Conservation (phyloP, 2,113 vertebrate genomes). For the Henicopernis longicauda region DNA sequence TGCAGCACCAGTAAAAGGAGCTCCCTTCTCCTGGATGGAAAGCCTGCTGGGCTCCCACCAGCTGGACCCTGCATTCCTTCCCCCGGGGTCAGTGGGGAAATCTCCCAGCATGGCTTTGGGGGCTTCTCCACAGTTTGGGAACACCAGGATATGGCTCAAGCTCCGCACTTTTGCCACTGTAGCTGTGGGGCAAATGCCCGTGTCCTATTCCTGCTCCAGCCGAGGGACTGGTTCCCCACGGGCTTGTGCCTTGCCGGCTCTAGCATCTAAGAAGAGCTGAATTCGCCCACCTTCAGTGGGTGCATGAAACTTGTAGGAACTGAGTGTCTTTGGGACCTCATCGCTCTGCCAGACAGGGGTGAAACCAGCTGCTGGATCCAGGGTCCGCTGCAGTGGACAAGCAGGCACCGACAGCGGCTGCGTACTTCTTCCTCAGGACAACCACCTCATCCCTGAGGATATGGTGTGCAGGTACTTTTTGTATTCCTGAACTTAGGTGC, state of each 20-base stretch:
- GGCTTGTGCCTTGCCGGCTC: background rate
- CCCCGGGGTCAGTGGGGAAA: accelerated
- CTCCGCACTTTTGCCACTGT: background rate
- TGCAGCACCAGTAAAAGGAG: background rate
- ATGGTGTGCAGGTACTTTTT: background rate
- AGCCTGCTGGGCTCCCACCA: background rate
- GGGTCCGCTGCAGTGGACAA: background rate
- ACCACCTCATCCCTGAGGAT: background rate
- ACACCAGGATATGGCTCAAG: background rate
- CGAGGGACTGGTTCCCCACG: background rate
- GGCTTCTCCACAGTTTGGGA: background rate
- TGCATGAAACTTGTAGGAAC: background rate
- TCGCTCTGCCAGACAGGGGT: background rate
- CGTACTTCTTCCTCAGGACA: background rate
- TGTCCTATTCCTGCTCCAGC: background rate
- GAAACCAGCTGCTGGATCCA: background rate
- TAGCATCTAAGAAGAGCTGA: accelerated
- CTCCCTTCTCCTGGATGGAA: background rate
- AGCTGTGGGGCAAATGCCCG: background rate
- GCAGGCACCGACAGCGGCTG: background rate
- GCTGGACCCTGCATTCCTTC: background rate
- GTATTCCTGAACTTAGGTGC: background rate
- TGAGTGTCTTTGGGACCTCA: background rate
- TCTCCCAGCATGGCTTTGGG: background rate
- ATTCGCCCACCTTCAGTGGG: background rate